Base-by-base conservation (phyloP, 1,140 invertebrate genomes). In the Anadara kagoshimensis region DNA sequence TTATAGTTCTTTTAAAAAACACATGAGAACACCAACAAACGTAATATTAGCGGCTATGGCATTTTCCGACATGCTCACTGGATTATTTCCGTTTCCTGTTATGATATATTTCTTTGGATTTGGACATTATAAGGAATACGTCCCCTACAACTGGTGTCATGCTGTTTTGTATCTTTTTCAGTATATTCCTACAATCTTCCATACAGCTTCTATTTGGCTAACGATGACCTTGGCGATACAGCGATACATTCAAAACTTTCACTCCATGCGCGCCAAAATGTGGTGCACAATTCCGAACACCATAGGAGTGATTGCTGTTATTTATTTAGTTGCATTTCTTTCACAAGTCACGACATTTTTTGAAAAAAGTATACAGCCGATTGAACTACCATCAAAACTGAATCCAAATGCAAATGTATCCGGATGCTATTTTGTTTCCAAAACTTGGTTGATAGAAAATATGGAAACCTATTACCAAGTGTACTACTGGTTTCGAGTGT, bases 41-140 rank as follows among this genome's bases (percentile, higher is more conserved):
- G 87, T 91, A 0, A 91, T 94, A 4, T 86, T 94, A 0, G 90
- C 93, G 78, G 91, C 94, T 5, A 98, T 98, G 95, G 96, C 97
- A 0, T 91, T 98, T 1, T 95, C 94, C 73, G 96, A 98, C 90
- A 94, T 97, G 92, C 93, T 97, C 83, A 98, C 96, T 0, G 93
- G 97, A 78, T 90, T 97, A n/a, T 94, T 95, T 85, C 95, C 96
- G 1, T 93, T 95, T 1, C 96, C 96, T n/a, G 0, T 94, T 94
- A 12, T 93, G 96, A 85, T 96, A 97, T n/a, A n/a, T 88, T 95
- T 96, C 93, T 97, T 96, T 90, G 95, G 94, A 8, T 93, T 96
- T 69, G 94, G 94, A 90, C 94, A 96, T 88, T 94, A 96, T 83
- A 93, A 93, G 84, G 86, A 87, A n/a, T 49, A 61, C 57, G 86